Base-by-base conservation (phyloP, 30 jellyfish, hydroid and myxozoan species). In the Turritopsis dohrnii region DNA sequence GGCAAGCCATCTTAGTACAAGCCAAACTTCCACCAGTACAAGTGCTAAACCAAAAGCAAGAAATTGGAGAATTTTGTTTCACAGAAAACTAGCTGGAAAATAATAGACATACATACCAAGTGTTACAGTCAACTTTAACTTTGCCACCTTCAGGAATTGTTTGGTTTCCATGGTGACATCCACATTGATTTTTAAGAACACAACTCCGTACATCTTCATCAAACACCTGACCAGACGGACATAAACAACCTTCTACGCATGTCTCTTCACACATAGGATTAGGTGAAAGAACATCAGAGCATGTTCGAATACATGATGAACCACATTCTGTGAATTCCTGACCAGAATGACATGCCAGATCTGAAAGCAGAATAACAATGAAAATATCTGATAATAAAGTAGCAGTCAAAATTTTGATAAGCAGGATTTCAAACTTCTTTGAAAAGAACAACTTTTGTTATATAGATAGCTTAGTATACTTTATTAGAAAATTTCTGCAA, bases 201-300 rank as follows among this genome's bases (percentile, higher is more conserved):
- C 89, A 82, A 28, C n/a, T 27, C 21, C 73, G 18, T 54, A 85
- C 24, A 18, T 24, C 71, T 29, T 82, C 89, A 71, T 82, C 89
- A 65, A 65, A 16, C 20, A 82, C 89, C 84, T 65, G 31, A 23
- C 89, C 89, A 28, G 71, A 66, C 24, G 89, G 89, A 71, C 89
- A 82, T 24, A 41, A 23, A 53, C 89, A 82, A 25, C 89, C 89
- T 65, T 82, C 89, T 1, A 82, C 52, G 41, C 89, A 82, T 23
- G n/a, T 53, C 29, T 82, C 89, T 29, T 82, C 66, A 71, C 89
- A 82, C 29, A 24, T 26, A 16, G 89, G 73, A 71, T 82, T 54
- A 1, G 89, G 89, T 18, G 89, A 25, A 20, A 65, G 72, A 20
- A 82, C 89, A 53, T 82, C 89, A 29, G 89, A 82, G 4, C 89